Evolutionary conservation across 1,140 invertebrate genomes (phyloP).

Genomic region (Oscheius sp.): DNA sequence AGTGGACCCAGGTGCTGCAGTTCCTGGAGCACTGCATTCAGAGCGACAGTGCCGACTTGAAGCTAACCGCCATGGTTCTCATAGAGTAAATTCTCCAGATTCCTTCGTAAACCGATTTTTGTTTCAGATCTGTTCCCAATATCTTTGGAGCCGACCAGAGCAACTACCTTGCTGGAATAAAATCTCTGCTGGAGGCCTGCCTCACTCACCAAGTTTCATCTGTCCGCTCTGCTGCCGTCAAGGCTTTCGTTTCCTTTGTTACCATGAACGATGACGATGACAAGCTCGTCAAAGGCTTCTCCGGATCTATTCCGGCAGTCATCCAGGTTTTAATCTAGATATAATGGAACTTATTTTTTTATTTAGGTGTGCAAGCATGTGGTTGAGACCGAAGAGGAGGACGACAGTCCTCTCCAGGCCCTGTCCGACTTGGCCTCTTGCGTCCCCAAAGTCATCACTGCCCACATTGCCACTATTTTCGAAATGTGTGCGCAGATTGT

Average conservation of each 20-base stretch:
- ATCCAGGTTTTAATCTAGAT: constrained; percentile 66
- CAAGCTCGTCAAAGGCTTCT: constrained; percentile 80
- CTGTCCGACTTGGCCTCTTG: constrained; percentile 89
- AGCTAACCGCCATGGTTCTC: constrained; percentile 88
- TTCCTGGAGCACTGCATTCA: constrained; percentile 92
- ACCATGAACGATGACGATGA: constrained; percentile 84
- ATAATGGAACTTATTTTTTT: background rate
- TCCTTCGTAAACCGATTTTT: constrained; percentile 4
- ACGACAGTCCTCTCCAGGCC: constrained; percentile 83
- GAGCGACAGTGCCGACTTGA: constrained; percentile 75
- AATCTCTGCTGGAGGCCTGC: constrained; percentile 66
- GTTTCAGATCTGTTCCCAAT: constrained; percentile 79
- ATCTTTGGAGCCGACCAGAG: constrained; percentile 93
- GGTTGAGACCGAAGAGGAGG: constrained; percentile 69
- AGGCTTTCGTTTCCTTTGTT: constrained; percentile 77
- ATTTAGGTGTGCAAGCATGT: constrained; percentile 59
- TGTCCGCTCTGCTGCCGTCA: constrained; percentile 63
- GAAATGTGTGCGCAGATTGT: constrained; percentile 75
- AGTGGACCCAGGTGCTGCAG: constrained; percentile 92
- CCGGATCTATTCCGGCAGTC: constrained; percentile 76
- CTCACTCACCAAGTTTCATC: constrained; percentile 10
- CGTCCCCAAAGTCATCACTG: constrained; percentile 83
- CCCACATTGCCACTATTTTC: constrained; percentile 81
- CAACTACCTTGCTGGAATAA: constrained; percentile 86
- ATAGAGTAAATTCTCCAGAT: constrained; percentile 72